Evolutionary conservation across 2,888 invertebrate genomes (phyloP).

Genomic region (Iphiclides podalirius): DNA sequence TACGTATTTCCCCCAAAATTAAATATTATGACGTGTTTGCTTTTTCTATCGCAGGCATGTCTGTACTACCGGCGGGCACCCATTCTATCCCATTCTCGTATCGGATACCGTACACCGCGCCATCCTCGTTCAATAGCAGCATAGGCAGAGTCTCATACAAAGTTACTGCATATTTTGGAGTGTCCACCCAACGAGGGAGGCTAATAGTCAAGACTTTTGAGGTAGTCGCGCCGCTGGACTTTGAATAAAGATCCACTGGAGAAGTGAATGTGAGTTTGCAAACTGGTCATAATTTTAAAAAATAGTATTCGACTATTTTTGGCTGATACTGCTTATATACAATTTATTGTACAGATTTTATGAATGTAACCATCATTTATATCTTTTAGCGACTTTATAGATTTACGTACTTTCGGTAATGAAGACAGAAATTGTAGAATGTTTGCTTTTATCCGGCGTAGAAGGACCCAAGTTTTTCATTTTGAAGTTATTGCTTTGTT

Average conservation of each 20-base stretch:
- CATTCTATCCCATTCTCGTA: conserved; percentile 49
- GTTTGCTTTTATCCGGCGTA: too few species aligned
- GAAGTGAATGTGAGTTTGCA: conserved; percentile 40
- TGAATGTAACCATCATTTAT: too few species aligned
- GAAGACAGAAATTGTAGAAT: too few species aligned
- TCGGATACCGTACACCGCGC: conserved; percentile 48
- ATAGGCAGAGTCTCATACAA: conserved; percentile 45
- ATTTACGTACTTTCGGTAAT: too few species aligned
- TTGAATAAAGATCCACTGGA: conserved; percentile 39
- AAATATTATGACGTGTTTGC: background rate
- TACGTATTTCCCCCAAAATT: too few species aligned
- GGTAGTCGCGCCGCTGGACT: conserved; percentile 53
- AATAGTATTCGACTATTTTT: too few species aligned
- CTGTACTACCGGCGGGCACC: conserved; percentile 37
- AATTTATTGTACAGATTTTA: too few species aligned
- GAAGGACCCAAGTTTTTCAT: background rate
- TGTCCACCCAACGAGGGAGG: conserved; percentile 33
- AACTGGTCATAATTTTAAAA: too few species aligned
- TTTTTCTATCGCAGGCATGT: conserved; percentile 36
- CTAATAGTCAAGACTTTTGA: conserved; percentile 40
- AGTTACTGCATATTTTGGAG: conserved; percentile 41
- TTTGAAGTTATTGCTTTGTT: too few species aligned
- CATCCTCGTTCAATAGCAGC: conserved; percentile 48
- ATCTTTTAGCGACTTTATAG: too few species aligned
- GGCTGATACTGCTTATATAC: too few species aligned